These are phyloP conservation scores for Goniozus legneri DNA, from an alignment of 1,140 invertebrate genomes.

Conservation along the genomic window DNA sequence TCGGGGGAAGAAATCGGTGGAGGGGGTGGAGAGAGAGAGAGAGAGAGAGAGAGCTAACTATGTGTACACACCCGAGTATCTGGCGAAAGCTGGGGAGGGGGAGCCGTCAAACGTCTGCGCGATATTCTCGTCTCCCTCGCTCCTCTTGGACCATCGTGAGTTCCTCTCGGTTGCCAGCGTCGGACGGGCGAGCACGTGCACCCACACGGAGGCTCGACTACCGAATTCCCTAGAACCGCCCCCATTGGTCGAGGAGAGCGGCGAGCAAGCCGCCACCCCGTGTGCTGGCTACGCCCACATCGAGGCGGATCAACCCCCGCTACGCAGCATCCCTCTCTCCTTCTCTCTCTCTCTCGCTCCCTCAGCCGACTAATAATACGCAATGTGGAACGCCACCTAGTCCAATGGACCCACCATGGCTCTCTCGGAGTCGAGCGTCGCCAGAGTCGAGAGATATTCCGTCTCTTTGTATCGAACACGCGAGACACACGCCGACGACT, in stretches of 20 bases:
- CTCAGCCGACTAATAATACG: conserved; percentile 44
- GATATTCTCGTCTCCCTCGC: background rate
- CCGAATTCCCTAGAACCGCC: conserved; percentile 7
- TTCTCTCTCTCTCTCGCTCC: no score
- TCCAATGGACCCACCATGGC: conserved; percentile 48
- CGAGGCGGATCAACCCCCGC: conserved; percentile 41
- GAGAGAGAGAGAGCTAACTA: no score
- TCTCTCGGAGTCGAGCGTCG: conserved; percentile 32
- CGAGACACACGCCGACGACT: no score
- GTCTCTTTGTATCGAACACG: background rate
- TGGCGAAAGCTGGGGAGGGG: conserved; percentile 31
- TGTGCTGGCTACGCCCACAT: conserved; percentile 33
- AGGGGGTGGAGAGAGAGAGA: conserved; percentile 11
- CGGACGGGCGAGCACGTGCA: conserved; percentile 4
- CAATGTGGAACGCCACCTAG: conserved; percentile 47
- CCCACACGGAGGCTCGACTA: conserved; percentile 23
- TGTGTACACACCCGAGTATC: conserved; percentile 41
- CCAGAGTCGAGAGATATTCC: background rate
- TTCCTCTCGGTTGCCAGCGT: no score
- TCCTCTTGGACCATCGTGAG: no score
- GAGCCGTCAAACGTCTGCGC: conserved; percentile 28
- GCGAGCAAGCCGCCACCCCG: conserved; percentile 26
- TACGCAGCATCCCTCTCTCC: conserved; percentile 12
- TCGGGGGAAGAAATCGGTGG: conserved; percentile 5
- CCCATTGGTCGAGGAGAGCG: conserved; percentile 20